phyloP scores from a whole-genome alignment of 2,113 vertebrate genomes.

The Rhinichthys klamathensis region DNA sequence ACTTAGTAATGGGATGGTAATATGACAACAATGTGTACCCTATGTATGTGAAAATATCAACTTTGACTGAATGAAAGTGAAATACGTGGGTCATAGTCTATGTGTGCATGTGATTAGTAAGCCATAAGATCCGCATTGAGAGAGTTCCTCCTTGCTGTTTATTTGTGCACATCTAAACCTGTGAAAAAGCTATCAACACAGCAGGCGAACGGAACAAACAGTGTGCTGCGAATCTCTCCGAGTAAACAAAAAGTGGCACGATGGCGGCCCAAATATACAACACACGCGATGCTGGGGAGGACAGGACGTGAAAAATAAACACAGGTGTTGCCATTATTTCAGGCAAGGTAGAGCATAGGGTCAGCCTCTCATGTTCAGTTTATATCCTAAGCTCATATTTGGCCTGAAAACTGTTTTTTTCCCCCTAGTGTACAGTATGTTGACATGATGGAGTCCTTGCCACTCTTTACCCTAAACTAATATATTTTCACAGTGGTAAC shows the following conservation, averaged over 20 bases:
- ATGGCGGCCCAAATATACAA: background rate
- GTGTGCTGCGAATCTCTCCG: slow-evolving; percentile 7
- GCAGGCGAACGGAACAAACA: slow-evolving; percentile 14
- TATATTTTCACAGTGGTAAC: background rate
- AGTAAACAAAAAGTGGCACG: background rate
- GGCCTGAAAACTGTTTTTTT: background rate
- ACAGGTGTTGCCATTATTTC: slow-evolving; percentile 49
- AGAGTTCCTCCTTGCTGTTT: slow-evolving; percentile 6
- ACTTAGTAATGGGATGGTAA: background rate
- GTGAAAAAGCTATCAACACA: slow-evolving; percentile 47
- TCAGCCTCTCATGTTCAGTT: background rate
- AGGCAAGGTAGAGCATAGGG: background rate
- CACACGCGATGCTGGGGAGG: background rate
- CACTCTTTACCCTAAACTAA: background rate
- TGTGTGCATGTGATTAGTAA: background rate
- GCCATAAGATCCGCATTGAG: background rate
- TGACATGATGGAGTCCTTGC: background rate
- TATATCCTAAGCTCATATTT: background rate
- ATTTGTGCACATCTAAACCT: slow-evolving; percentile 33
- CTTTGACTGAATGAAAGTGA: background rate
- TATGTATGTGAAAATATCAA: background rate
- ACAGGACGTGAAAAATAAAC: slow-evolving; percentile 40
- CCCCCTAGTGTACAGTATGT: background rate
- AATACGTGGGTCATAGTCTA: background rate
- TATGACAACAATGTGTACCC: background rate